These are phyloP conservation scores for Sus cebifrons DNA, from an alignment of 2,797 vertebrate genomes.

Conservation along the genomic window DNA sequence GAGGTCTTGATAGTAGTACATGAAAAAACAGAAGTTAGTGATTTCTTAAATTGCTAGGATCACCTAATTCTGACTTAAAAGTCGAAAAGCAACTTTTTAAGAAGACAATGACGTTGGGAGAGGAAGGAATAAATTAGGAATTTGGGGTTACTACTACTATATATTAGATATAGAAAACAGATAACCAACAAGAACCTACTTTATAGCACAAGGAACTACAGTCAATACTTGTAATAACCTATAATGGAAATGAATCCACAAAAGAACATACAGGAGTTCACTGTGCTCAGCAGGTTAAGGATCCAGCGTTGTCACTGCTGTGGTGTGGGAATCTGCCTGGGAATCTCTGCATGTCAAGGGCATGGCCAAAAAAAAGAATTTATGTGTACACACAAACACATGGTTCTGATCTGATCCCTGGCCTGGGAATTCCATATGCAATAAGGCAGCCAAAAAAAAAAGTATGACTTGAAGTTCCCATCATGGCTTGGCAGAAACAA, in stretches of 20 bases:
- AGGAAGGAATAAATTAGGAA: neutral
- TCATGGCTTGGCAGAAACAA: too few relatives aligned
- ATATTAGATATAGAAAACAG: neutral
- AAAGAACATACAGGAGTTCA: neutral
- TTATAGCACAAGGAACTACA: neutral
- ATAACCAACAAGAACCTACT: neutral
- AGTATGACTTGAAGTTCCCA: too few relatives aligned
- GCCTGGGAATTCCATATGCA: too few relatives aligned
- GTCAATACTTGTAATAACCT: neutral
- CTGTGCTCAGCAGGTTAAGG: too few relatives aligned
- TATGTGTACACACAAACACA: too few relatives aligned
- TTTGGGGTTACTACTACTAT: neutral
- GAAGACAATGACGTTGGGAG: neutral
- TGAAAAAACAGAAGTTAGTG: neutral
- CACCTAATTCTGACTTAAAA: slow-evolving; percentile 1
- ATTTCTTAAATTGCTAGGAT: neutral
- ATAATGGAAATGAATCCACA: neutral
- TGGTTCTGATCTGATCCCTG: too few relatives aligned
- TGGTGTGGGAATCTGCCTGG: too few relatives aligned
- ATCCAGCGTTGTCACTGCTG: too few relatives aligned
- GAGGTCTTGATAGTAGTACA: neutral
- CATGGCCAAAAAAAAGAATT: too few relatives aligned
- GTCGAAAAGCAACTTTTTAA: slow-evolving; percentile 43
- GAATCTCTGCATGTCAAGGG: too few relatives aligned
- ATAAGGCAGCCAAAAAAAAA: too few relatives aligned